Evolutionary conservation across 2,888 invertebrate genomes (phyloP).

Genomic region (Platerodrilus igneus): DNA sequence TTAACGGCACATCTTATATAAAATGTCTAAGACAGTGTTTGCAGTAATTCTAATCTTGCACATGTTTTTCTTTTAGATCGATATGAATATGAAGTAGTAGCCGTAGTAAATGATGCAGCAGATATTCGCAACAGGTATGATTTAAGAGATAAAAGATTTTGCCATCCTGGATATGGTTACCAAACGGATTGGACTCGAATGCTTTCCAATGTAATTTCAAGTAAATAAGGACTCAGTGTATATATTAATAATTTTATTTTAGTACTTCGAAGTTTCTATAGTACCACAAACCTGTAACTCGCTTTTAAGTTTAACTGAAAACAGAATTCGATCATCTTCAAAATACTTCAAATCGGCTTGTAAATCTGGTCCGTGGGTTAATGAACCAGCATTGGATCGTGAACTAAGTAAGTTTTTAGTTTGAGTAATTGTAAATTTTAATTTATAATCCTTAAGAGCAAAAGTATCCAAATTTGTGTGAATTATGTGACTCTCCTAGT

Average conservation of each 20-base stretch:
- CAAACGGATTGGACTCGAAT: constrained; percentile 70
- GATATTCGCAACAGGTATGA: constrained; percentile 58
- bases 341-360: constrained; percentile 76
- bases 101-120: constrained; percentile 59
- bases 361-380: constrained; percentile 81
- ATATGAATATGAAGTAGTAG: constrained; percentile 61
- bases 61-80: constrained; percentile 40
- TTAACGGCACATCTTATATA: too few species aligned
- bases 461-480: constrained; percentile 68
- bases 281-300: constrained; percentile 70
- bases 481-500: constrained; percentile 60
- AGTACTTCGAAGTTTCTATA: constrained; percentile 71
- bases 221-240: constrained; percentile 5
- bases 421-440: constrained; percentile 1
- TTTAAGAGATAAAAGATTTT: constrained; percentile 66
- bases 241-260: constrained; percentile 29
- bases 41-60: too few species aligned
- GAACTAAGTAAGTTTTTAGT: constrained; percentile 59
- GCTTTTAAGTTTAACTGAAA: constrained; percentile 65
- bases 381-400: constrained; percentile 58
- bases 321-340: constrained; percentile 68
- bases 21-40: neutral
- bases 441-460: constrained; percentile 50
- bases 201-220: constrained; percentile 61
- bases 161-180: constrained; percentile 77